phyloP scores from a whole-genome alignment of 2,888 invertebrate species.

The Drosophila neonasuta region DNA sequence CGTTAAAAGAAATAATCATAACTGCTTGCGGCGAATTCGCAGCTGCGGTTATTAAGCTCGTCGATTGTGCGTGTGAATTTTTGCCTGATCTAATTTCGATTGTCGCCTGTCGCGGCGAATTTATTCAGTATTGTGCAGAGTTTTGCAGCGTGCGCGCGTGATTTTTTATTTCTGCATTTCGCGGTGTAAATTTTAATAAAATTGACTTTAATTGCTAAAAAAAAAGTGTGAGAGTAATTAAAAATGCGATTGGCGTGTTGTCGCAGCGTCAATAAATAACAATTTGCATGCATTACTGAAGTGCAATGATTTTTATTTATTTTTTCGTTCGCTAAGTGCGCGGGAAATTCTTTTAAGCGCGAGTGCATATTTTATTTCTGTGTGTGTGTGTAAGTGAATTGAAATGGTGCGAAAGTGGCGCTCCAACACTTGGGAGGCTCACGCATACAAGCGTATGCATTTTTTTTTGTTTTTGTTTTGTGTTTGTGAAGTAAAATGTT shows the following conservation, averaged over 20 bases:
- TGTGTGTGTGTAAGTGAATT: slow-evolving; percentile 1
- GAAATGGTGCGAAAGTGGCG: neutral
- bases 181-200: neutral
- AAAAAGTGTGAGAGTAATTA: neutral
- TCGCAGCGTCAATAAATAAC: neutral
- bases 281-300: neutral
- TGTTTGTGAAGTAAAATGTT: neutral
- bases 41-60: neutral
- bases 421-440: neutral
- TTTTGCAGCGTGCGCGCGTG: neutral
- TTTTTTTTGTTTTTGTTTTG: neutral
- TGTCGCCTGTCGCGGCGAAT: neutral
- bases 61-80: neutral
- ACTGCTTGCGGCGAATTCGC: neutral
- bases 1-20: neutral
- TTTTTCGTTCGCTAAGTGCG: no score
- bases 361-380: neutral
- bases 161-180: neutral
- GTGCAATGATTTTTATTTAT: neutral
- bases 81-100: neutral
- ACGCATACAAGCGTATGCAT: neutral
- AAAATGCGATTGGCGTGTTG: neutral
- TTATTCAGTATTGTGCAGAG: neutral
- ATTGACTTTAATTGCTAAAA: neutral
- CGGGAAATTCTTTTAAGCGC: neutral